A percentile compares a stretch with the other conserved stretches of the same genome.
Conservation (phyloP, 2,888 invertebrate species). For the Ametastegia equiseti region DNA sequence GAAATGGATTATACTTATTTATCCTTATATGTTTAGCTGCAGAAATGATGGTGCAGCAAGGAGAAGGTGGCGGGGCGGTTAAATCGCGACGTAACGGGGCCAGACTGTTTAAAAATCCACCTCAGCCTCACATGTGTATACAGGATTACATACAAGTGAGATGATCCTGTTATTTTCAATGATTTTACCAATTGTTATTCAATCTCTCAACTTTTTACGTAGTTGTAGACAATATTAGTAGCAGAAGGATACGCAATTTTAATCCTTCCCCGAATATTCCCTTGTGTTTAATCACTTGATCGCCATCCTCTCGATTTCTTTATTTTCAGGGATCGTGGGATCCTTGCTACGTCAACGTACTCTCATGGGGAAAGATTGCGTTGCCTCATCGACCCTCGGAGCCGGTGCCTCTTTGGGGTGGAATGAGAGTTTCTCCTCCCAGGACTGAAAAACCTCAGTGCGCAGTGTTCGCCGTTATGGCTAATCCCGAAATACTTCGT, state of each 20-base stretch:
- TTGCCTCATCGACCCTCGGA: conserved; percentile 82
- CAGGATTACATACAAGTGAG: conserved; percentile 75
- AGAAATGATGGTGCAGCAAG: conserved; percentile 63
- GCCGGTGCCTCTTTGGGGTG: conserved; percentile 85
- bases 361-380: conserved; percentile 86
- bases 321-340: conserved; percentile 66
- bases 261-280: too few species aligned
- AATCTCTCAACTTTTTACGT: too few species aligned
- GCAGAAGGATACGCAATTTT: too few species aligned
- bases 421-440: conserved; percentile 83
- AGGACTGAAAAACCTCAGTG: conserved; percentile 79
- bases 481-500: conserved; percentile 84
- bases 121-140: conserved; percentile 86
- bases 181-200: too few species aligned
- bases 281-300: neutral
- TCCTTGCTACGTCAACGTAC: conserved; percentile 79
- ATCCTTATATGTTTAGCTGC: conserved; percentile 48
- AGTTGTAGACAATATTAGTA: too few species aligned
- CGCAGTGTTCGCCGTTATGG: conserved; percentile 85
- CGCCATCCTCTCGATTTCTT: neutral
- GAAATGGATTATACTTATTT: neutral
- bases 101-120: conserved; percentile 85
- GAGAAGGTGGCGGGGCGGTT: conserved; percentile 61
- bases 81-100: conserved; percentile 69
- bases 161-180: neutral